Percentiles rank a stretch among this genome's conserved stretches.
Conservation (phyloP, 2,113 vertebrate genomes). For the Pachyramphus minor region DNA sequence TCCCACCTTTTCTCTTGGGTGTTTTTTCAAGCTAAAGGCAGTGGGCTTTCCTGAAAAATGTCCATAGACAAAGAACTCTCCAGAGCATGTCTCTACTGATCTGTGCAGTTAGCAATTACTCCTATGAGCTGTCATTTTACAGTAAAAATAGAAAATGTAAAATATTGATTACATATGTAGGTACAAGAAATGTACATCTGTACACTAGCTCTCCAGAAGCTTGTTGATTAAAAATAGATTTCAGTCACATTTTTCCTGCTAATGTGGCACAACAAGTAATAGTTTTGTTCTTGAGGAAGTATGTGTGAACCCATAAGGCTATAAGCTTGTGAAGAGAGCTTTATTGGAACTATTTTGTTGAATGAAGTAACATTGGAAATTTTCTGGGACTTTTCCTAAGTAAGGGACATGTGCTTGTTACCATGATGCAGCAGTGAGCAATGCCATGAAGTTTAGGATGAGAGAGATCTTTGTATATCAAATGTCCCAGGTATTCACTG, state of each 20-base stretch:
- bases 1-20: background rate
- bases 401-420: background rate
- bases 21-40: background rate
- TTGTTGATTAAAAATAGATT: background rate
- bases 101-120: background rate
- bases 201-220: background rate
- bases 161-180: slow-evolving; percentile 23
- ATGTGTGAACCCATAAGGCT: background rate
- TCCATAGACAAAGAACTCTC: background rate
- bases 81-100: background rate
- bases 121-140: background rate
- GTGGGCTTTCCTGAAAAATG: background rate
- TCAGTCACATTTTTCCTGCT: background rate
- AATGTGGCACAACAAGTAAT: background rate
- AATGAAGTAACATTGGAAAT: background rate
- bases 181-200: slow-evolving; percentile 9
- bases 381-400: background rate
- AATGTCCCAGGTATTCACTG: background rate
- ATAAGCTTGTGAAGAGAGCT: background rate
- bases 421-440: background rate
- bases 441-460: background rate
- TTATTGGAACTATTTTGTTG: background rate
- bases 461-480: background rate
- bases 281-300: background rate
- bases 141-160: slow-evolving; percentile 7